Conservation (phyloP, 2,113 vertebrate genomes). For the Forbesichthys agassizii region DNA sequence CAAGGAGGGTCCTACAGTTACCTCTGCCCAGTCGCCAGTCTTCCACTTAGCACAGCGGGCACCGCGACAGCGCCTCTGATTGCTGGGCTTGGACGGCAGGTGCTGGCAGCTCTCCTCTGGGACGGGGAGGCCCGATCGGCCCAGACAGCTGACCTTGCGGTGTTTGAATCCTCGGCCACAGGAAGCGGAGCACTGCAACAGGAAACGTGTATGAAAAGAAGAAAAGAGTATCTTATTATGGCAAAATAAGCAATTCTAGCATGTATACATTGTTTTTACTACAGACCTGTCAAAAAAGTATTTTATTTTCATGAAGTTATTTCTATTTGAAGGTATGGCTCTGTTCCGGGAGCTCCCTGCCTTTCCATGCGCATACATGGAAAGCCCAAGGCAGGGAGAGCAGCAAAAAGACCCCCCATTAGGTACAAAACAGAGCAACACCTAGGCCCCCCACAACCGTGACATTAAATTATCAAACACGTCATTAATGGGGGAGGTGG, state of each 20-base stretch:
- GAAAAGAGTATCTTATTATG: not conserved
- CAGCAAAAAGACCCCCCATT: too few relatives aligned
- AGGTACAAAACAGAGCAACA: not conserved
- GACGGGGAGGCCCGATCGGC: slow-evolving; percentile 82
- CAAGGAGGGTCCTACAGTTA: slow-evolving; percentile 63
- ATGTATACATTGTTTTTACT: not conserved
- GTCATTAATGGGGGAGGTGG: too few relatives aligned
- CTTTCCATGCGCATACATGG: too few relatives aligned
- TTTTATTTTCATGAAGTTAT: not conserved
- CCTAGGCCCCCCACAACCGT: slow-evolving; percentile 10
- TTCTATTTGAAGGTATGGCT: too few relatives aligned
- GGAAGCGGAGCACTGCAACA: slow-evolving; percentile 90
- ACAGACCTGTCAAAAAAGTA: not conserved
- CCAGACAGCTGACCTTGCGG: slow-evolving; percentile 88
- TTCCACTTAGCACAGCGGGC: slow-evolving; percentile 93
- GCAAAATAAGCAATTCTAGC: not conserved
- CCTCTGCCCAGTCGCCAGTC: slow-evolving; percentile 90
- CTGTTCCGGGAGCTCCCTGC: too few relatives aligned
- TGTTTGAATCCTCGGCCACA: slow-evolving; percentile 90
- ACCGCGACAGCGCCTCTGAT: slow-evolving; percentile 88
- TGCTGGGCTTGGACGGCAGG: slow-evolving; percentile 81
- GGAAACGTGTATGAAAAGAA: slow-evolving; percentile 14
- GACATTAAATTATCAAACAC: too few relatives aligned
- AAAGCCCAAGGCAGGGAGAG: too few relatives aligned
- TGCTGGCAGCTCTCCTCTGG: slow-evolving; percentile 87